These are phyloP conservation scores for Bubo scandiacus DNA, from an alignment of 2,113 vertebrate genomes.

Conservation along the genomic window DNA sequence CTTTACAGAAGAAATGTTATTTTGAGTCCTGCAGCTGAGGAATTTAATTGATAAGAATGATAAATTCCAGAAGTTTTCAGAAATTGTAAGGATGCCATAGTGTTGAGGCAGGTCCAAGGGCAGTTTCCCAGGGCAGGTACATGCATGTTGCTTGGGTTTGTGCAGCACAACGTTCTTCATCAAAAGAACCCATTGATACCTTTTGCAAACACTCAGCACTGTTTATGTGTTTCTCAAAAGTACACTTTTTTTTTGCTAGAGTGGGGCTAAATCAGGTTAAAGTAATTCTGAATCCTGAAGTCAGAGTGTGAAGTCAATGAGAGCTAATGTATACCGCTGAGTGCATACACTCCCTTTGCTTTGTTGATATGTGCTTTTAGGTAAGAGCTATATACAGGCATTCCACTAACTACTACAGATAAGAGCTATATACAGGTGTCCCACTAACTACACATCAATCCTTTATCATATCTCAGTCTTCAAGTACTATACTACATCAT, in stretches of 20 bases:
- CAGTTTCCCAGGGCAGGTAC: background rate
- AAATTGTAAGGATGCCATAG: background rate
- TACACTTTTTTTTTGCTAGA: background rate
- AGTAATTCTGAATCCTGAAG: background rate
- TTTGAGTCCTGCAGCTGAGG: background rate
- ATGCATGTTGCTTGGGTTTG: background rate
- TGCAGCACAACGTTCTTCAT: background rate
- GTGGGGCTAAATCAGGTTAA: background rate
- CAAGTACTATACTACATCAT: background rate
- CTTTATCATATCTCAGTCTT: slow-evolving; percentile 13
- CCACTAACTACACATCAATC: slow-evolving; percentile 45
- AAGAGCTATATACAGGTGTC: slow-evolving; percentile 19
- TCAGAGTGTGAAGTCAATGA: background rate
- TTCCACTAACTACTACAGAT: slow-evolving; percentile 1
- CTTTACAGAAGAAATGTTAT: background rate
- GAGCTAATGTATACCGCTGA: background rate
- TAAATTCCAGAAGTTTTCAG: background rate
- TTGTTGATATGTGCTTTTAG: background rate
- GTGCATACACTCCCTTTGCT: background rate
- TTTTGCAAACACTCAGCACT: background rate
- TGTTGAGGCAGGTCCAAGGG: fast-evolving
- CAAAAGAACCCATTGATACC: background rate
- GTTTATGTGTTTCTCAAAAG: background rate
- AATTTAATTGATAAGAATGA: background rate
- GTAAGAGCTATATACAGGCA: slow-evolving; percentile 22